Evolutionary conservation across 1,140 invertebrate genomes (phyloP), one percentile per base, ranked within the genome.

Genomic region (Penaeus vannamei): DNA sequence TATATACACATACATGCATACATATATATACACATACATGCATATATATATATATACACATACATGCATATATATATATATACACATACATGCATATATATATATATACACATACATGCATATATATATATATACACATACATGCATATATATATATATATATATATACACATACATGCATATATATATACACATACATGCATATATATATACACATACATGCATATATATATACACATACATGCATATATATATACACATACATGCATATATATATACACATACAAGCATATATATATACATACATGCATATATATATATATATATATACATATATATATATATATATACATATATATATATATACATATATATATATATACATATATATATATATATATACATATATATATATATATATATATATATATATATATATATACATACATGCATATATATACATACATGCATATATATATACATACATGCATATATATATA

Each of bases 401-500:
- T 72, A 72, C 26, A 72, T 72, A 72, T n/a, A 72, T 72, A 72
- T 72, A 72, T 72, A 72, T 72, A 72, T 72, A 72, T 26, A 72
- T 72, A 72, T 72, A 72, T 72, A 72, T 72, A 72, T 72, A 72
- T 72, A 72, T 72, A 72, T 72, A 72, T 72, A 23, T 23, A 72
- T 72, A 72, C n/a, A 72, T n/a, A 23, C 32, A 72, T n/a, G n/a
- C 8, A n/a, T n/a, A 72, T 72, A 72, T n/a, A 19, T 72, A 72
- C n/a, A 72, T 72, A 72, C n/a, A 72, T n/a, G n/a, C n/a, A 72
- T 72, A 72, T 72, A 72, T 72, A 72, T 72, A 72, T 72, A 72
- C n/a, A 72, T 72, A 72, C 26, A 72, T 72, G 26, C 26, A 29
- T 72, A 72, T 72, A 72, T 72, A 72, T 72, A 72, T 22, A 22